Conservation (phyloP, 1,140 invertebrate genomes). For the Ganaspis sp. region DNA sequence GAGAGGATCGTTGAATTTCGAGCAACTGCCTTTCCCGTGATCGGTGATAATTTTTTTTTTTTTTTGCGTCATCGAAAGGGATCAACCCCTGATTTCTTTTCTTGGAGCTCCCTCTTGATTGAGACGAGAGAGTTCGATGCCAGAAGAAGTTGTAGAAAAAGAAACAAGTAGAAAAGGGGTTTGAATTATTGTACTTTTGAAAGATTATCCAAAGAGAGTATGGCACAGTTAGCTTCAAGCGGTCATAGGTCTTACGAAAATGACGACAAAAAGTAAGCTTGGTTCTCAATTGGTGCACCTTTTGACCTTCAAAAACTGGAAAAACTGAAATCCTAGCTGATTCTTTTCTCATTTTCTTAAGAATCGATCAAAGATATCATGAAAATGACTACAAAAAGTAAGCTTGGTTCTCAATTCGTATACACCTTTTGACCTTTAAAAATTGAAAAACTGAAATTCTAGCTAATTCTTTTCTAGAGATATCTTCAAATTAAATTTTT, state of each 20-base stretch:
- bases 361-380: too few species aligned
- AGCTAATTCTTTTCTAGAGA: too few species aligned
- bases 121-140: constrained; percentile 29
- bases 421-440: too few species aligned
- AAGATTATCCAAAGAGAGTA: not conserved
- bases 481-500: too few species aligned
- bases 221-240: not conserved
- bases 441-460: too few species aligned
- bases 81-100: constrained; percentile 8
- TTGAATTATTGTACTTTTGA: constrained; percentile 15
- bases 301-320: too few species aligned
- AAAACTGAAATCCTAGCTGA: not conserved
- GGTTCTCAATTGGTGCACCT: too few species aligned
- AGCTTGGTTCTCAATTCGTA: too few species aligned
- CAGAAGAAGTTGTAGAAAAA: not conserved
- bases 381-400: too few species aligned
- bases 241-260: too few species aligned
- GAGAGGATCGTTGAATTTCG: constrained; percentile 7
- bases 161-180: too few species aligned
- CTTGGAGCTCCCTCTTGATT: not conserved
- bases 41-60: constrained; percentile 38
- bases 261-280: too few species aligned
- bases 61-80: not conserved
- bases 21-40: not conserved
- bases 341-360: not conserved